phyloP scores from a whole-genome alignment of 1,140 invertebrate species.

The Atopsyche davidsoni region DNA sequence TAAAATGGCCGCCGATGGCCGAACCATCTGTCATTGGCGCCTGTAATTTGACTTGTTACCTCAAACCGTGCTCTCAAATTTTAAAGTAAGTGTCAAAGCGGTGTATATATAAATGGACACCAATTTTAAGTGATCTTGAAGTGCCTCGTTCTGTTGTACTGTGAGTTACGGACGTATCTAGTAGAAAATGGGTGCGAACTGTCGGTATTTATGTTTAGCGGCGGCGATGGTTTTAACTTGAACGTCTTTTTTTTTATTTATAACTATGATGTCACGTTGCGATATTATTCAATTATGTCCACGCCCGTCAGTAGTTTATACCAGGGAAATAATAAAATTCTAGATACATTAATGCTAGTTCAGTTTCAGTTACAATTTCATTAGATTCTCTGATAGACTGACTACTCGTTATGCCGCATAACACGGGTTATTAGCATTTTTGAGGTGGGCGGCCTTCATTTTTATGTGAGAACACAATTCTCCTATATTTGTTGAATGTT shows the following conservation, averaged over 20 bases:
- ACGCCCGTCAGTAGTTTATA: background rate
- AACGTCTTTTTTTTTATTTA: conserved; percentile 4
- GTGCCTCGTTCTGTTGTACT: background rate
- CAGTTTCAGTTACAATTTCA: no score
- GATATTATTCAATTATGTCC: conserved; percentile 4
- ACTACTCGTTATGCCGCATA: no score
- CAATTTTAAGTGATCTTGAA: background rate
- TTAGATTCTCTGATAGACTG: no score
- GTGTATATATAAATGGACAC: background rate
- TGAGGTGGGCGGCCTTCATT: no score
- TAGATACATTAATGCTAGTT: no score
- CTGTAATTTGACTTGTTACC: conserved; percentile 1
- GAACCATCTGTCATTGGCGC: conserved; percentile 3
- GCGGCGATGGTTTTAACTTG: background rate
- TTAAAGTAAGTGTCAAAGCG: background rate
- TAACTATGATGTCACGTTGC: conserved; percentile 1
- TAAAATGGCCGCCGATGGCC: background rate
- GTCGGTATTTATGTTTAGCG: background rate
- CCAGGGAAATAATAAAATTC: no score
- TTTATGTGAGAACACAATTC: no score
- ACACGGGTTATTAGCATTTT: no score
- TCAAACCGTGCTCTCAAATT: background rate
- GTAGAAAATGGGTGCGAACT: conserved; percentile 1
- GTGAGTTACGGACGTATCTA: background rate
- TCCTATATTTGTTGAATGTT: no score